Percentiles rank a stretch among this genome's conserved stretches.
phyloP scores from a whole-genome alignment of 2,113 vertebrate species.

The Pseudorectes ferrugineus region DNA sequence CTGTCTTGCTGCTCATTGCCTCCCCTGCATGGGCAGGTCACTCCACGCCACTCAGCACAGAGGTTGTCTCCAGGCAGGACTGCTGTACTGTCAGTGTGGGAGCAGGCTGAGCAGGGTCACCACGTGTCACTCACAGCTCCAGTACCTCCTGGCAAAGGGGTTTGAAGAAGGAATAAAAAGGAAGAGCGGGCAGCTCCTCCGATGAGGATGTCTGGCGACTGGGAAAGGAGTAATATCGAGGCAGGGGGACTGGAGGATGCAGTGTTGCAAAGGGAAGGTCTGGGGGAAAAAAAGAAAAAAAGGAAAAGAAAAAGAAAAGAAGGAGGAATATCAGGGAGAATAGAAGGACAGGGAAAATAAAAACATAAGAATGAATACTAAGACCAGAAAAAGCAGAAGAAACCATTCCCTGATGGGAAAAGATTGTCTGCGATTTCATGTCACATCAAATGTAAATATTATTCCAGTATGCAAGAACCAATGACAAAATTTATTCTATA shows the following conservation, averaged over 20 bases:
- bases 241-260: not conserved
- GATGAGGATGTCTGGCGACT: not conserved
- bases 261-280: not conserved
- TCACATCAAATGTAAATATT: not conserved
- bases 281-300: accelerated
- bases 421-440: not conserved
- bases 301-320: not conserved
- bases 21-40: accelerated
- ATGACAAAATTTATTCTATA: not conserved
- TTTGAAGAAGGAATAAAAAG: not conserved
- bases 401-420: not conserved
- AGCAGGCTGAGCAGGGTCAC: not conserved
- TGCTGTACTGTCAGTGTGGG: accelerated
- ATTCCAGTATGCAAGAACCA: not conserved
- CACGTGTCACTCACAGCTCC: not conserved
- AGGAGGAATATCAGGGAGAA: not conserved
- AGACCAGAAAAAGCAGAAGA: not conserved
- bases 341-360: not conserved
- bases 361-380: not conserved
- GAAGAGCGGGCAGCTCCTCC: not conserved
- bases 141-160: not conserved
- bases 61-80: not conserved
- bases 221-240: not conserved
- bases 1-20: not conserved
- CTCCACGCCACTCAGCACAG: not conserved